Percentiles rank a stretch among this genome's conserved stretches.
These are phyloP conservation scores for Heteropelma amictum DNA, from an alignment of 2,888 invertebrate species.

Conservation along the genomic window DNA sequence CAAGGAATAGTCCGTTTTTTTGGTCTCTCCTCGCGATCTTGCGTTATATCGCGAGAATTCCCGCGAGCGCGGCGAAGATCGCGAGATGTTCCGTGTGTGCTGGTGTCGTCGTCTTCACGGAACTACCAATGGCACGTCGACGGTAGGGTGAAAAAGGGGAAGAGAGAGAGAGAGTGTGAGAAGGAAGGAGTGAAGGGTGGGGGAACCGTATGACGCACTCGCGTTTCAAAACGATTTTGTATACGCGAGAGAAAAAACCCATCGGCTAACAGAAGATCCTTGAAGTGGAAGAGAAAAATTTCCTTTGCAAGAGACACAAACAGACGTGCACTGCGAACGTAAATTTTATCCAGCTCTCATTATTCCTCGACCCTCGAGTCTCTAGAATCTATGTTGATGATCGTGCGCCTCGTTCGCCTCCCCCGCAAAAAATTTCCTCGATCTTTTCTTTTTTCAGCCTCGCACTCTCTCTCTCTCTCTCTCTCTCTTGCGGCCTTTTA, in stretches of 20 bases:
- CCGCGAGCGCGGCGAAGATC: constrained; percentile 23
- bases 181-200: constrained; percentile 1
- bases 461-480: neutral
- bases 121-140: constrained; percentile 20
- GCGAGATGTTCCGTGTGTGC: constrained; percentile 20
- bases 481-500: neutral
- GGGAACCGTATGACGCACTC: constrained; percentile 50
- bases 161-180: neutral
- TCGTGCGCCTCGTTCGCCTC: constrained; percentile 25
- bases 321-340: neutral
- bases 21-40: constrained; percentile 4
- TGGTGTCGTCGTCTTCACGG: constrained; percentile 21
- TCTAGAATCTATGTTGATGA: constrained; percentile 22
- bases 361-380: neutral
- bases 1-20: too few species aligned
- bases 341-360: neutral
- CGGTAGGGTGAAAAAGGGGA: neutral
- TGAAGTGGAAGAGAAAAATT: neutral
- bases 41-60: constrained; percentile 8
- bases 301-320: neutral
- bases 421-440: constrained; percentile 26
- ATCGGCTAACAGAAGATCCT: constrained; percentile 13
- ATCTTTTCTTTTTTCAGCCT: constrained; percentile 21
- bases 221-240: constrained; percentile 38
- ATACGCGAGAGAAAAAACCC: constrained; percentile 26